Evolutionary conservation across 2,888 invertebrate genomes (phyloP).

Genomic region (Ditula angustiorana): DNA sequence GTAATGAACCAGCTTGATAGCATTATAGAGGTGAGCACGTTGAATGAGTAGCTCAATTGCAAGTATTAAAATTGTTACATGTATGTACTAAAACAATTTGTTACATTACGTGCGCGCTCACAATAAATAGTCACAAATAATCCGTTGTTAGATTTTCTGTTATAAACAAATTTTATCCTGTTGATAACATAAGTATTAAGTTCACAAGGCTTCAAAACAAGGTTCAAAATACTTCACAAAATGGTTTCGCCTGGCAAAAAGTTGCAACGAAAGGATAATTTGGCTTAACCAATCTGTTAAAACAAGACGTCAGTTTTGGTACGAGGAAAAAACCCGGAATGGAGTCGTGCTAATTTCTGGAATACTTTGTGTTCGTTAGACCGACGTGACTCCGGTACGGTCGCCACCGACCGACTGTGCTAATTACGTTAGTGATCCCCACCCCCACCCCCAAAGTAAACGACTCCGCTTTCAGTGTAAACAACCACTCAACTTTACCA

Average conservation of each 20-base stretch:
- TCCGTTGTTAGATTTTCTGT: no score
- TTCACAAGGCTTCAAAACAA: no score
- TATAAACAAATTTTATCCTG: no score
- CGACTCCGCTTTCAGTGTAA: slow-evolving; percentile 80
- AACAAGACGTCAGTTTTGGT: slow-evolving; percentile 29
- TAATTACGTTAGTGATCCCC: slow-evolving; percentile 79
- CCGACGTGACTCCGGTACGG: slow-evolving; percentile 59
- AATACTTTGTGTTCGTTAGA: slow-evolving; percentile 42
- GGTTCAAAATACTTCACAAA: no score
- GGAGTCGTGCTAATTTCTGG: slow-evolving; percentile 34
- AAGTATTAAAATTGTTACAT: no score
- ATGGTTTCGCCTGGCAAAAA: neutral
- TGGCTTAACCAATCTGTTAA: slow-evolving; percentile 19
- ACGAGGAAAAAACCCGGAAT: slow-evolving; percentile 28
- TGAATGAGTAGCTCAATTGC: no score
- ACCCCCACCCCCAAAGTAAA: slow-evolving; percentile 69
- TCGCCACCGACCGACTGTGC: slow-evolving; percentile 63
- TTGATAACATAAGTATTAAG: no score
- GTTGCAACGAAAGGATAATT: neutral
- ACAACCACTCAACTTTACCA: slow-evolving; percentile 78
- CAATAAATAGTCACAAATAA: no score
- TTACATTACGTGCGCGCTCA: no score
- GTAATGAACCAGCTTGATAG: no score
- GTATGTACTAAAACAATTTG: no score
- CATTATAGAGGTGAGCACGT: no score